Percentiles rank a stretch among this genome's conserved stretches.
Evolutionary conservation across 2,888 invertebrate species (phyloP).

Genomic region (Drosophila siamana): DNA sequence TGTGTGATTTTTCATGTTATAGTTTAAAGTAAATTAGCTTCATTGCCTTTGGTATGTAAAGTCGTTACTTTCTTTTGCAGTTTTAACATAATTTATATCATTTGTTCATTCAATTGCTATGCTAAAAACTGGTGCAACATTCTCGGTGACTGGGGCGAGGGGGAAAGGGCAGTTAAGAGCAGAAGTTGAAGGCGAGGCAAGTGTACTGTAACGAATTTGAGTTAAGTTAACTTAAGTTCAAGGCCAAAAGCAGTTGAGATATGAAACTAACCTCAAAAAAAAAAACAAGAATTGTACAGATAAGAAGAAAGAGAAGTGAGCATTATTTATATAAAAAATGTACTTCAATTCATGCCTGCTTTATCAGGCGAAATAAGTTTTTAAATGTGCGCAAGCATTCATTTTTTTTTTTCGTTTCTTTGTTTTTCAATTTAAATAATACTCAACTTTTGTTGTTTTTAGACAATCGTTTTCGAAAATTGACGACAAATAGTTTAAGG

Average conservation of each 20-base stretch:
- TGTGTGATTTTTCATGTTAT: conserved; percentile 15
- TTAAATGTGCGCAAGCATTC: conserved; percentile 40
- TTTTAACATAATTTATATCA: conserved; percentile 33
- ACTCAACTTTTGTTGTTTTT: neutral
- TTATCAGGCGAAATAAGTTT: conserved; percentile 17
- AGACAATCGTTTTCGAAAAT: conserved; percentile 9
- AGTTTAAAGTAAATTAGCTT: conserved; percentile 69
- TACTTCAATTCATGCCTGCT: neutral
- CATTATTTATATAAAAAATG: conserved; percentile 12
- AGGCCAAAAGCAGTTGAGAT: conserved; percentile 19
- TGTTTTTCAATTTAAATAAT: neutral
- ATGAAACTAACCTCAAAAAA: conserved; percentile 8
- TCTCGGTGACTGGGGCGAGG: conserved; percentile 25
- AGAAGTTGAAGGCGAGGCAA: conserved; percentile 36
- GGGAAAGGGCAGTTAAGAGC: conserved; percentile 5
- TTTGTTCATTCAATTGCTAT: conserved; percentile 16
- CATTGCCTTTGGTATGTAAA: conserved; percentile 68
- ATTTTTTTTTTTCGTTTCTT: neutral
- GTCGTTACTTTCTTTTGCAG: conserved; percentile 33
- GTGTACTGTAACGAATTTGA: conserved; percentile 34
- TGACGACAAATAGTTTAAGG: conserved; percentile 30
- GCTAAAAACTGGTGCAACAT: conserved; percentile 44
- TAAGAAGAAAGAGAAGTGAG: conserved; percentile 11
- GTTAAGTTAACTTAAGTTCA: conserved; percentile 27
- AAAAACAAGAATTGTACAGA: conserved; percentile 2